phyloP scores from a whole-genome alignment of 1,140 invertebrate species.

The Anastatus disparis region DNA sequence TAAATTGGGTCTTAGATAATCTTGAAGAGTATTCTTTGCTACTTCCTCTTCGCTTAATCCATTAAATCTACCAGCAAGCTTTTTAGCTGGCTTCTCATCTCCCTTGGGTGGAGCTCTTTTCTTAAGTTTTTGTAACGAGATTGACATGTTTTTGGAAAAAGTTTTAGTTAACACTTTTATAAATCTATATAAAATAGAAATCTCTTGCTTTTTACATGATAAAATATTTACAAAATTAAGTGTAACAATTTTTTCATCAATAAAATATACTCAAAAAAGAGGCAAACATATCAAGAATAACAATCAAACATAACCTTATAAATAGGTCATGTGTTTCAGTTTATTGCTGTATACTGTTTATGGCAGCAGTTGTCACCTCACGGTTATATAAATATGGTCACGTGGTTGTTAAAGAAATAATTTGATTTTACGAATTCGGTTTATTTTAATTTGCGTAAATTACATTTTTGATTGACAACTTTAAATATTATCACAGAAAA shows the following conservation, averaged over 20 bases:
- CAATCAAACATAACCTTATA: too few relatives aligned
- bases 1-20: slow-evolving; percentile 56
- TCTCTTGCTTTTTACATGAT: not conserved
- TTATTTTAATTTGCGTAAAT: too few relatives aligned
- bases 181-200: not conserved
- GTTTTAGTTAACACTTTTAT: not conserved
- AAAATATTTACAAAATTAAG: not conserved
- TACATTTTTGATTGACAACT: too few relatives aligned
- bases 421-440: too few relatives aligned
- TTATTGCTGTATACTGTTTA: too few relatives aligned
- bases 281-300: too few relatives aligned
- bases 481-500: not conserved
- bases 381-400: too few relatives aligned
- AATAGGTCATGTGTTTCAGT: too few relatives aligned
- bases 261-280: too few relatives aligned
- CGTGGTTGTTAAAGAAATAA: too few relatives aligned
- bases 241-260: not conserved
- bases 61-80: slow-evolving; percentile 56
- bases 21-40: slow-evolving; percentile 55
- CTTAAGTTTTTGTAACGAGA: slow-evolving; percentile 52
- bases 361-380: too few relatives aligned
- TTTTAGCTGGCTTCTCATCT: slow-evolving; percentile 39
- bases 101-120: slow-evolving; percentile 37
- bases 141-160: slow-evolving; percentile 44
- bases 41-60: slow-evolving; percentile 60